Conservation (phyloP, 2,888 invertebrate species). For the Syrista parreyssii region DNA sequence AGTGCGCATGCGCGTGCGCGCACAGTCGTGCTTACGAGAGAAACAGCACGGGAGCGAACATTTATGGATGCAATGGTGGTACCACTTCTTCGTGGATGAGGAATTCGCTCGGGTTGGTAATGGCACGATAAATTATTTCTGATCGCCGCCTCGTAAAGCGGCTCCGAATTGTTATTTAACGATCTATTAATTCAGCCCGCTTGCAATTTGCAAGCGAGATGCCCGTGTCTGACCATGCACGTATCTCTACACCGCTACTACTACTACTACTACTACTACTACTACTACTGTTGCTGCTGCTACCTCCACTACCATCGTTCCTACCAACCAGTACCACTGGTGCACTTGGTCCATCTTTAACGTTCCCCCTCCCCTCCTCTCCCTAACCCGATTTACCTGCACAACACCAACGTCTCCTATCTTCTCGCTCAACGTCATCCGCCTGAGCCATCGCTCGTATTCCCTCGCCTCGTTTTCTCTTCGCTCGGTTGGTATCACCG, state of each 20-base stretch:
- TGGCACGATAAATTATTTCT: constrained; percentile 32
- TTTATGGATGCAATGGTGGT: constrained; percentile 23
- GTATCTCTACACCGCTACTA: background rate
- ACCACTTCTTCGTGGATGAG: background rate
- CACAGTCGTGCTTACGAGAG: background rate
- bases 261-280: background rate
- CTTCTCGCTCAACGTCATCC: background rate
- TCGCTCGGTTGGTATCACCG: constrained; percentile 17
- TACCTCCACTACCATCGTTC: background rate
- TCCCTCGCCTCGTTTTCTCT: background rate
- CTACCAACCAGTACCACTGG: background rate
- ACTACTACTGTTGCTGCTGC: background rate
- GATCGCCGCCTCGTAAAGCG: constrained; percentile 23
- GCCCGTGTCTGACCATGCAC: background rate
- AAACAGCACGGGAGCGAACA: constrained; percentile 10
- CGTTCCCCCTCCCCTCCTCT: background rate
- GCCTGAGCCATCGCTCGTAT: background rate
- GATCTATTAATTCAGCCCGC: constrained; percentile 25
- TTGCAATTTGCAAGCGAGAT: constrained; percentile 19
- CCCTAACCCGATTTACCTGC: background rate
- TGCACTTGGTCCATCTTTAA: background rate
- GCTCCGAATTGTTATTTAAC: constrained; percentile 26
- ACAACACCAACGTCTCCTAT: background rate
- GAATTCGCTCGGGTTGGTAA: constrained; percentile 8
- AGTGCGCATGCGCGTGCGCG: constrained; percentile 25